Evolutionary conservation across 2,113 vertebrate genomes (phyloP).

Genomic region (Aramus guarauna): DNA sequence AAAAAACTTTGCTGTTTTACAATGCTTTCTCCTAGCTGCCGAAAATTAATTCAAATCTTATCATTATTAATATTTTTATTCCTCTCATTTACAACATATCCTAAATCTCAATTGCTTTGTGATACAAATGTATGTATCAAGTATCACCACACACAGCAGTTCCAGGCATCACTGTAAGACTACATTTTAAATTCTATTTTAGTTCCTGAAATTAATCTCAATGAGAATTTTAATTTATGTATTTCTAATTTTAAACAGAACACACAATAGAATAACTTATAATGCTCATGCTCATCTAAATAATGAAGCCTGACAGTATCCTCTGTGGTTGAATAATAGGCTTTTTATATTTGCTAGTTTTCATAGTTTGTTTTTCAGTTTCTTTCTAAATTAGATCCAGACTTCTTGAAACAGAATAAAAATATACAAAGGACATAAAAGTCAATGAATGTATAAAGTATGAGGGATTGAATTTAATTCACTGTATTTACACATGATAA

Average conservation of each 20-base stretch:
- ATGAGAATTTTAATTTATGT: constrained; percentile 57
- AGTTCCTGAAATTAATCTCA: constrained; percentile 49
- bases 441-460: constrained; percentile 30
- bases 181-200: constrained; percentile 25
- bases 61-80: constrained; percentile 8
- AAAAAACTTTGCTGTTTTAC: constrained; percentile 19
- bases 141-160: background rate
- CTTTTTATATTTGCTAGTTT: constrained; percentile 57
- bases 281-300: constrained; percentile 61
- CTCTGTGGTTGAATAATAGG: constrained; percentile 55
- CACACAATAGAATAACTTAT: constrained; percentile 46
- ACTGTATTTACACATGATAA: constrained; percentile 15
- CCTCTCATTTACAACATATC: background rate
- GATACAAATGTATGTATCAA: constrained; percentile 28
- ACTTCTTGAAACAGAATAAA: constrained; percentile 49
- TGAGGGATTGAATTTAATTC: constrained; percentile 49
- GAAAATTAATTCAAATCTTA: constrained; percentile 22
- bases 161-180: background rate
- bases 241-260: constrained; percentile 60
- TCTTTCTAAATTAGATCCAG: constrained; percentile 56
- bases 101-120: constrained; percentile 38
- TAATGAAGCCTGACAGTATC: constrained; percentile 59
- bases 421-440: constrained; percentile 46
- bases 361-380: constrained; percentile 48
- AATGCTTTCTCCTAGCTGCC: background rate